Evolutionary conservation across 2,888 invertebrate genomes (phyloP), one percentile per base, ranked within the genome.

Genomic region (Synergus laeviventris): DNA sequence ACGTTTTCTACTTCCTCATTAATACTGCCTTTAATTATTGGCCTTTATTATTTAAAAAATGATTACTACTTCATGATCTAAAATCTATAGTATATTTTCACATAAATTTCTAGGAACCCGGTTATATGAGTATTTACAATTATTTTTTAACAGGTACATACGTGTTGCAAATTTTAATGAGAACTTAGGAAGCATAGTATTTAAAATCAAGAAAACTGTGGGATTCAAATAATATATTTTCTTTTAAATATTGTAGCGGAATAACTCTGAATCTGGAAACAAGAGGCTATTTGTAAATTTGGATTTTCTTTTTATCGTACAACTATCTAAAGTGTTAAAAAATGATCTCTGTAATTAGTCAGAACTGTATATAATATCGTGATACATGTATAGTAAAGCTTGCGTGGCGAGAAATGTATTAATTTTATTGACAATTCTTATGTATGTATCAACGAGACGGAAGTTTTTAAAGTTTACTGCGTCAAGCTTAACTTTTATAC

Each of bases 321-420:
- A 45, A 31, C n/a, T 24, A 31, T 31, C 3, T 4, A 45, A 70
- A 31, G 11, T 24, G 36, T 70, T 31, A n/a, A 11, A 70, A 49
- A 70, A 24, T 70, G 49, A 70, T 70, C 70, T 70, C 70, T 70
- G 49, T 70, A 31, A 70, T 70, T 70, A 64, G 64, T 64, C 42
- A 42, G 42, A 39, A 64, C 39, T 64, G 64, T 64, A 64, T 21
- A 70, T 70, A 62, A 31, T 31, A 31, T 31, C 5, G 7, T 31
- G 31, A 2, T 31, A 31, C 5, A 31, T 31, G 31, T 36, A 70
- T 49, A 70, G 45, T 49, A 36, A 54, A 49, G 49, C 70, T 70
- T 70, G 70, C 70, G 45, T 70, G 36, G 49, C 49, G 39, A 66
- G 24, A 66, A 45, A 39, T 66, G 24, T 49, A 42, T 70, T 70